Evolutionary conservation across 2,113 vertebrate genomes (phyloP), one percentile per base, ranked within the genome.

Genomic region (Neogobius melanostomus): DNA sequence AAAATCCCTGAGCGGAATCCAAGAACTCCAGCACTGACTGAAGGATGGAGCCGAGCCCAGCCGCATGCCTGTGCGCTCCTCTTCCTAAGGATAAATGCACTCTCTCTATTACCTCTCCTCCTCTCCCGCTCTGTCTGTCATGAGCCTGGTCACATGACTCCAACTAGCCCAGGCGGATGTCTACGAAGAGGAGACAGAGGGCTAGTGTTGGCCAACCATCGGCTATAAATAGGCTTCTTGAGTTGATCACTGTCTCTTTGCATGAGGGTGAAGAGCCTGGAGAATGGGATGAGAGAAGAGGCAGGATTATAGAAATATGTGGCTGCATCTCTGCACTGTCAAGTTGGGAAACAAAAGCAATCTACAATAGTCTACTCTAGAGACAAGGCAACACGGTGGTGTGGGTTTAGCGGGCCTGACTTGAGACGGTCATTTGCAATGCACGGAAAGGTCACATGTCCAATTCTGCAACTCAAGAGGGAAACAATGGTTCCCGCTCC

Each of bases 141-240:
- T 72, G 74, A 74, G 75, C 59, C 48, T 68, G 80, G 71, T 83
- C 81, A 85, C 79, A 86, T 81, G 82, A 77, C 21, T 64, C 68
- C 73, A 69, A 72, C 75, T 67, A 62, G 67, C 76, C 75, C 65
- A 54, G 75, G 75, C 80, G 64, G 78, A 90, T 79, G 87, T 87
- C 87, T 78, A 84, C 54, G n/a, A 75, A 77, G 68, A 69, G 82
- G 74, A 81, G 64, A 89, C 83, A 86, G 82, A 75, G 74, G 86
- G 76, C 81, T 75, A 87, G 85, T 87, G 84, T 87, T 86, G 81
- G 79, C 73, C 82, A 79, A 74, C 75, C 12, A 53, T 43, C 1
- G 77, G 76, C 90, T 90, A 91, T 88, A 91, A 91, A 91, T 92
- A 92, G 88, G 71, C 77, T 80, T 72, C 79, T 86, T 80, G 67